Base-by-base conservation (phyloP, 1,140 invertebrate genomes). In the Mya arenaria region DNA sequence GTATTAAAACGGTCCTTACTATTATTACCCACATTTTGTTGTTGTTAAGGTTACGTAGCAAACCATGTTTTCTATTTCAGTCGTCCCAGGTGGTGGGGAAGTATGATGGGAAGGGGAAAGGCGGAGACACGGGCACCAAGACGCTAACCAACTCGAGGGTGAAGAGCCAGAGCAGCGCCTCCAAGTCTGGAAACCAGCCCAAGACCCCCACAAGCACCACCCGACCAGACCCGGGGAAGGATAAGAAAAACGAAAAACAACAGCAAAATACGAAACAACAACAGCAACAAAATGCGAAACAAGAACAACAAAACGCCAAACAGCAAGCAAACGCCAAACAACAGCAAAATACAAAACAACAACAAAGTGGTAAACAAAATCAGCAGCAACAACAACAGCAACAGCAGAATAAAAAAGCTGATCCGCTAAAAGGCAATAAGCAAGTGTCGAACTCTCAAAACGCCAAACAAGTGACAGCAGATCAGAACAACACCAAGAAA, bases 11-110 rank as follows among this genome's bases (percentile, higher is more conserved):
- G n/a, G n/a, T n/a, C n/a, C n/a, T n/a, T n/a, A n/a, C n/a, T n/a
- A n/a, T n/a, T n/a, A n/a, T n/a, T n/a, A n/a, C n/a, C n/a, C n/a
- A n/a, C n/a, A n/a, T n/a, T n/a, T n/a, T n/a, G n/a, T n/a, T n/a
- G n/a, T n/a, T n/a, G n/a, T n/a, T n/a, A n/a, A n/a, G n/a, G n/a
- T n/a, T n/a, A n/a, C n/a, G n/a, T n/a, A n/a, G n/a, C n/a, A n/a
- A n/a, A n/a, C n/a, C n/a, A n/a, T n/a, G n/a, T n/a, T n/a, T n/a
- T n/a, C 32, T 19, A 36, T 48, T 34, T 30, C 55, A 81, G 79
- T 23, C 79, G 19, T 81, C 68, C 1, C 41, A 52, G 8, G 65
- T 81, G 66, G 79, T 73, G 13, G 69, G 69, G 25, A 78, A 68
- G 34, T 41, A 69, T 28, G 79, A 73, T 30, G 62, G 58, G 23